These are phyloP conservation scores for Drosophila subsilvestris DNA, from an alignment of 2,888 invertebrate species.

Conservation along the genomic window DNA sequence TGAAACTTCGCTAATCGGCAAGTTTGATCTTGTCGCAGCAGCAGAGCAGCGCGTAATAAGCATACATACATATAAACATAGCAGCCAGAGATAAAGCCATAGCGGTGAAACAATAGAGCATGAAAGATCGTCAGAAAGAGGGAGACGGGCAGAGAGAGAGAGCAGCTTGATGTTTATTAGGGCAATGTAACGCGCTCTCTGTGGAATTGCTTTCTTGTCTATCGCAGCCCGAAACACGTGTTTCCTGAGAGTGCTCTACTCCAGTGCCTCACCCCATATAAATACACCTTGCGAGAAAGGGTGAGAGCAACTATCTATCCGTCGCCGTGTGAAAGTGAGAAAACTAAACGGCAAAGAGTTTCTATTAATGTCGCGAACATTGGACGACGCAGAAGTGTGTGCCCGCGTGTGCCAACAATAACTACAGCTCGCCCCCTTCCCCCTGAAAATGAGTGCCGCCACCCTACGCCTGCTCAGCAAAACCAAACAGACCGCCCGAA, in stretches of 20 bases:
- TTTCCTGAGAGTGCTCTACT: background rate
- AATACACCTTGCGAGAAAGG: background rate
- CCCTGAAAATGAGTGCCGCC: constrained; percentile 47
- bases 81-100: background rate
- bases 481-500: constrained; percentile 69
- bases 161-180: background rate
- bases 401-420: background rate
- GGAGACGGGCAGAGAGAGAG: background rate
- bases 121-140: background rate
- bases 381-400: background rate
- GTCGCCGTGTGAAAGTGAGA: constrained; percentile 19
- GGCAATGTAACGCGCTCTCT: constrained; percentile 11
- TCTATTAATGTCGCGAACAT: constrained; percentile 1
- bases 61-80: constrained; percentile 11
- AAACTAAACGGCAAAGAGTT: constrained; percentile 23
- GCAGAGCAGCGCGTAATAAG: background rate
- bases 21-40: constrained; percentile 3
- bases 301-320: constrained; percentile 2
- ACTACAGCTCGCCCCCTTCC: too few species aligned
- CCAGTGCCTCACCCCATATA: background rate
- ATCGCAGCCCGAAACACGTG: background rate
- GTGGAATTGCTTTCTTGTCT: too few species aligned
- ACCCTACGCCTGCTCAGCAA: constrained; percentile 51
- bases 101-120: background rate
- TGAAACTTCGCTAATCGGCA: constrained; percentile 8